Evolutionary conservation across 53 echinoderm and acorn worm genomes (phyloP), one percentile per base, ranked within the genome.

Genomic region (Echinometra lucunter): DNA sequence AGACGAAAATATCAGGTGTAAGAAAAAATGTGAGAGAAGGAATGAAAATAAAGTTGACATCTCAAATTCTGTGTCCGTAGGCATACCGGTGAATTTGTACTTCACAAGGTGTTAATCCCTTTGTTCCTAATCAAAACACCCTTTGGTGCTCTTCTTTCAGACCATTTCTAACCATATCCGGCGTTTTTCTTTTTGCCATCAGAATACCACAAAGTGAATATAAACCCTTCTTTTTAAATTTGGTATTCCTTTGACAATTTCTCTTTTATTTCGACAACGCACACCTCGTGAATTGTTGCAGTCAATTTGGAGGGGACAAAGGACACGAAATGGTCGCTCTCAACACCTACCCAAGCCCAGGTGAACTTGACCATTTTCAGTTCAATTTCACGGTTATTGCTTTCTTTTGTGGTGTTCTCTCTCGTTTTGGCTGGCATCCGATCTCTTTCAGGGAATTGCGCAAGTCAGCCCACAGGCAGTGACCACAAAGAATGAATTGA

Each of bases 61-160:
- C 94, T 94, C 82, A 58, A 94, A 94, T 85, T 82, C 85, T 40
- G 82, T n/a, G 66, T 94, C 83, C 85, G 82, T 38, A 82, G 94
- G 94, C 94, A 63, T 66, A 8, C 42, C 35, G 11, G 44, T 94
- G 85, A 83, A 66, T 94, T 94, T 66, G 66, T 66, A 83, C 83
- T 83, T 83, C 94, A 45, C 23, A 94, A 92, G 94, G 94, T 94
- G 94, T 83, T 94, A 94, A 94, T 94, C 94, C 85, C 85, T 66
- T 94, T 94, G 94, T 94, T 83, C 58, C 83, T 66, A 92, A 83
- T 83, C 40, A 94, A 94, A 94, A 82, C 82, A 83, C 83, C 94
- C 94, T 44, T 63, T 58, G 85, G 83, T 60, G 56, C 60, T 25
- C 58, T 44, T 85, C 67, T 57, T 94, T 94, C 94, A 94, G 23